Percentiles rank a stretch among this genome's conserved stretches.
These are phyloP conservation scores for Trichopoda pennipes DNA, from an alignment of 2,888 invertebrate species.

Conservation along the genomic window DNA sequence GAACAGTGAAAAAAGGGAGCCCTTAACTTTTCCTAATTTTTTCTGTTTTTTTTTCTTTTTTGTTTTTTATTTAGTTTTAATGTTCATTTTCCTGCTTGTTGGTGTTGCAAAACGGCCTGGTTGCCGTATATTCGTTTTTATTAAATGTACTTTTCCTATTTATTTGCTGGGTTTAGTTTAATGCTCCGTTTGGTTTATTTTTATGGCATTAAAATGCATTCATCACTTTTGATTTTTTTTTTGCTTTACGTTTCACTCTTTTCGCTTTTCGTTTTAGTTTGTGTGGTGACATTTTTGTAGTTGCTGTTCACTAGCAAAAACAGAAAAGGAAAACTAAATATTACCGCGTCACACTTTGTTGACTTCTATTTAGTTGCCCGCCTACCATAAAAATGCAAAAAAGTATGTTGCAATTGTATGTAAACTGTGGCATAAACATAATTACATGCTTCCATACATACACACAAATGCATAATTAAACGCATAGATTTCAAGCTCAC, in stretches of 20 bases:
- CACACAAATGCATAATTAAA: conserved; percentile 5
- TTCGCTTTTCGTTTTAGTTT: conserved; percentile 25
- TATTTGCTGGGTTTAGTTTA: conserved; percentile 62
- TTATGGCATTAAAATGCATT: conserved; percentile 64
- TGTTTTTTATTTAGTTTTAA: not conserved
- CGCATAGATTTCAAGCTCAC: conserved; percentile 20
- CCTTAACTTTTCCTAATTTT: not conserved
- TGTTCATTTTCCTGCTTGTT: conserved; percentile 32
- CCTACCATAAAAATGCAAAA: conserved; percentile 47
- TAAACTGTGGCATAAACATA: conserved; percentile 55
- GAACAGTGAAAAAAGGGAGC: conserved; percentile 15
- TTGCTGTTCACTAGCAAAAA: no score
- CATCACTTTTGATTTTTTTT: conserved; percentile 62
- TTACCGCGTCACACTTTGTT: conserved; percentile 66
- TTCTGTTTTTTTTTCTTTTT: not conserved
- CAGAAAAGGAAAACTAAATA: conserved; percentile 53
- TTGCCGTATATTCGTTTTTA: conserved; percentile 17
- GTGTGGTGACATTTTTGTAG: conserved; percentile 62
- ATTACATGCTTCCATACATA: conserved; percentile 24
- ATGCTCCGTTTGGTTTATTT: conserved; percentile 62
- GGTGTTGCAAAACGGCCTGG: conserved; percentile 23
- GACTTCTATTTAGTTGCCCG: conserved; percentile 64
- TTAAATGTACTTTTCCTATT: conserved; percentile 19
- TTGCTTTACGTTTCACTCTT: not conserved
- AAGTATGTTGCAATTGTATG: conserved; percentile 22